Percentiles rank a stretch among this genome's conserved stretches.
Conservation (phyloP, 2,113 vertebrate species). For the Vanacampus margaritifer region DNA sequence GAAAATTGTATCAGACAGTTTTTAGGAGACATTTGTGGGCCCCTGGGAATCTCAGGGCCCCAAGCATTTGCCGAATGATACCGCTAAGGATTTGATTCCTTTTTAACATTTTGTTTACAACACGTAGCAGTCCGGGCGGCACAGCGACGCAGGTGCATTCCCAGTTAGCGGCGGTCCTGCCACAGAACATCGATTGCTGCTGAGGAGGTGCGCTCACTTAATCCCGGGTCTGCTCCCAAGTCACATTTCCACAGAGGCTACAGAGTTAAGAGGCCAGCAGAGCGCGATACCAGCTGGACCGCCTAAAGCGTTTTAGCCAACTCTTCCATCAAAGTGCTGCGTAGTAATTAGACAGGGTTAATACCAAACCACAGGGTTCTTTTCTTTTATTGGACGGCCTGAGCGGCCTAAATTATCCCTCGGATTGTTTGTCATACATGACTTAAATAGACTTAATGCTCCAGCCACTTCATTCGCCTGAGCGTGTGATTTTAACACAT, state of each 20-base stretch:
- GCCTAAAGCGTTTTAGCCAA: slow-evolving; percentile 34
- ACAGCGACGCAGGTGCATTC: neutral
- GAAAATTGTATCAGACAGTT: too few relatives aligned
- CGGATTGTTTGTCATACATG: neutral
- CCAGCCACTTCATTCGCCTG: slow-evolving; percentile 31
- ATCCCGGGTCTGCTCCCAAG: slow-evolving; percentile 23
- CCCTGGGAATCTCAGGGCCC: too few relatives aligned
- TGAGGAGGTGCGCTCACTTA: neutral
- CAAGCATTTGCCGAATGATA: neutral
- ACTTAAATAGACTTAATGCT: slow-evolving; percentile 9
- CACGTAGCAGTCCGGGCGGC: neutral
- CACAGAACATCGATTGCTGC: neutral
- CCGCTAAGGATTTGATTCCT: neutral
- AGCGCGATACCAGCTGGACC: slow-evolving; percentile 42
- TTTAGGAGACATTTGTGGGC: too few relatives aligned
- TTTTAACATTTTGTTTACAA: neutral
- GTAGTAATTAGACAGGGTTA: slow-evolving; percentile 60
- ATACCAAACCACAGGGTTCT: slow-evolving; percentile 42
- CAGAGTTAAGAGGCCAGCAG: slow-evolving; percentile 8
- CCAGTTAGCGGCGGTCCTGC: neutral
- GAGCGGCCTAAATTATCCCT: slow-evolving; percentile 13
- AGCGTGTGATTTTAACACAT: slow-evolving; percentile 16
- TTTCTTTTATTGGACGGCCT: slow-evolving; percentile 39
- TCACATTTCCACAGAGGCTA: slow-evolving; percentile 43
- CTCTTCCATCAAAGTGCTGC: slow-evolving; percentile 46